Percentiles rank a stretch among this genome's conserved stretches.
These are phyloP conservation scores for Furcula furcula DNA, from an alignment of 2,888 invertebrate genomes.

Conservation along the genomic window DNA sequence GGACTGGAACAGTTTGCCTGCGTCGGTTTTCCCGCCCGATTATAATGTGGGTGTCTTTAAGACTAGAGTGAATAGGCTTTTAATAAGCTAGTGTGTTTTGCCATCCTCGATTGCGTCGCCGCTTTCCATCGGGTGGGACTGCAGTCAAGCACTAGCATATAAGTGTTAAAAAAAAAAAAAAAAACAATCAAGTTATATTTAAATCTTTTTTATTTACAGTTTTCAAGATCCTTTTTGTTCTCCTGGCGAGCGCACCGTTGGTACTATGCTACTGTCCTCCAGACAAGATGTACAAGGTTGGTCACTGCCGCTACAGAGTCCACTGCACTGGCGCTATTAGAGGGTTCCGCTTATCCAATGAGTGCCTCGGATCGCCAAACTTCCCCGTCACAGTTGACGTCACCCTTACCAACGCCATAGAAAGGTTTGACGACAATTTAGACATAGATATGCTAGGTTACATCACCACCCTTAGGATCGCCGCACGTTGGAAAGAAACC, in stretches of 20 bases:
- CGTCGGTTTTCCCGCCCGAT: too few species aligned
- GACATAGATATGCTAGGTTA: constrained; percentile 42
- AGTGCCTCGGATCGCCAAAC: constrained; percentile 58
- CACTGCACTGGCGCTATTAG: constrained; percentile 46
- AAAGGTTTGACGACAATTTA: constrained; percentile 36
- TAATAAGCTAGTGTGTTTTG: too few species aligned
- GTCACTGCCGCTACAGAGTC: constrained; percentile 45
- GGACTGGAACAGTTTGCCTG: too few species aligned
- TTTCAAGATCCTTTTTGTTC: constrained; percentile 19
- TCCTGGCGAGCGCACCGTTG: constrained; percentile 30
- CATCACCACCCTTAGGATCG: constrained; percentile 49
- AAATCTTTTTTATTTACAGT: constrained; percentile 35
- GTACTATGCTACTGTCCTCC: constrained; percentile 44
- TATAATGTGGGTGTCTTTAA: too few species aligned
- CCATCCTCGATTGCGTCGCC: too few species aligned
- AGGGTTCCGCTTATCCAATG: constrained; percentile 37
- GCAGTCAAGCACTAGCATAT: too few species aligned
- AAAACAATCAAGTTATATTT: too few species aligned
- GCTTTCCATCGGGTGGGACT: too few species aligned
- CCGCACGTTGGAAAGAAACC: constrained; percentile 44
- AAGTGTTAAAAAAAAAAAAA: too few species aligned
- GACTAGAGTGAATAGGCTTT: too few species aligned
- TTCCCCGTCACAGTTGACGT: constrained; percentile 49
- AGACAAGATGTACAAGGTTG: constrained; percentile 31
- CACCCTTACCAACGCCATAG: constrained; percentile 43